A percentile compares a stretch with the other conserved stretches of the same genome.
phyloP scores from a whole-genome alignment of 2,113 vertebrate genomes.

The Tupaia tana region DNA sequence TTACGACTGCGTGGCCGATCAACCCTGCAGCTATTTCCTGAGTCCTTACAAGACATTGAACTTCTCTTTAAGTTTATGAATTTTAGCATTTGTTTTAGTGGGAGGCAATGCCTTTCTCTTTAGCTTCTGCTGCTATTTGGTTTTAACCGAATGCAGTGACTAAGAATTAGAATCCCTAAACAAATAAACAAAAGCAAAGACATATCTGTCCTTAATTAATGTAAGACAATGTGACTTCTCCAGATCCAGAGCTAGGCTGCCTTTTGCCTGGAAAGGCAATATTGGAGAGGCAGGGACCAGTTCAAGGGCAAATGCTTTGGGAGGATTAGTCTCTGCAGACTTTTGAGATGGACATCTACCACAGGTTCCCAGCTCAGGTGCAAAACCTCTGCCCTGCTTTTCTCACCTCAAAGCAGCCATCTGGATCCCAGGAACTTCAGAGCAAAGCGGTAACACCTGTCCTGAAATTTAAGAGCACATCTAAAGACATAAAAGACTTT shows the following conservation, averaged over 20 bases:
- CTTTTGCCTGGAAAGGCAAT: not conserved
- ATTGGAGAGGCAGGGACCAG: no score
- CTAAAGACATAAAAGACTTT: not conserved
- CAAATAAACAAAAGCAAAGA: not conserved
- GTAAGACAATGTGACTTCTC: not conserved
- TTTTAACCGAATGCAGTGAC: not conserved
- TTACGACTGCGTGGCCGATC: not conserved
- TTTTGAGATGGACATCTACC: not conserved
- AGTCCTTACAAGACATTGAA: not conserved
- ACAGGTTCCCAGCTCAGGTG: not conserved
- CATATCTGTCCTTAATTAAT: not conserved
- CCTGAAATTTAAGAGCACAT: not conserved
- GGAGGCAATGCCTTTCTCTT: not conserved
- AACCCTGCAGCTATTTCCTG: no score
- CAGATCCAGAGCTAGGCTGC: accelerated
- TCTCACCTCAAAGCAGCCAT: not conserved
- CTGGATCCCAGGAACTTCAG: not conserved
- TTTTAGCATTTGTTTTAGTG: not conserved
- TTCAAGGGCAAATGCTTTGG: not conserved
- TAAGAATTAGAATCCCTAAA: not conserved
- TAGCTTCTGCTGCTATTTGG: not conserved
- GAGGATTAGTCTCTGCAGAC: not conserved
- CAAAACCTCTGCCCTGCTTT: not conserved
- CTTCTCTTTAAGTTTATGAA: not conserved
- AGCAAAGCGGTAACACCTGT: slow-evolving; percentile 54